These are phyloP conservation scores for Tupiocoris notatus DNA, from an alignment of 2,888 invertebrate species.

Conservation along the genomic window DNA sequence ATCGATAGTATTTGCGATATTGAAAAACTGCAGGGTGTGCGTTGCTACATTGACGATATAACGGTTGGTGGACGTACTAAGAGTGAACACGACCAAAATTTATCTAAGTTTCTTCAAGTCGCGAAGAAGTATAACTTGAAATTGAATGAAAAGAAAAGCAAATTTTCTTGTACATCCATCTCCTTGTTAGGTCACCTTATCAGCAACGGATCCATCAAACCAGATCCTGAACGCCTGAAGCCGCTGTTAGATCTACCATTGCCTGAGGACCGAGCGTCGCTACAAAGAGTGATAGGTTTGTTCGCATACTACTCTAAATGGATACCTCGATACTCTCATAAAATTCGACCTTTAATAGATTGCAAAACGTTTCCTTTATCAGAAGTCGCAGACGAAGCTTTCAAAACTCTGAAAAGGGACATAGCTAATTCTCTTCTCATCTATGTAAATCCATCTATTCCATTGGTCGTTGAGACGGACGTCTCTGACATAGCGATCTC, in stretches of 20 bases:
- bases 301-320: constrained; percentile 31
- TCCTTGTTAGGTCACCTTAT: constrained; percentile 8
- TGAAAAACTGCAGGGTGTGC: constrained; percentile 29
- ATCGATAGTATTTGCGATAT: constrained; percentile 16
- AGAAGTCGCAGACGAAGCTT: neutral
- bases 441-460: constrained; percentile 1
- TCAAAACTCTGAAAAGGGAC: constrained; percentile 21
- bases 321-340: constrained; percentile 23
- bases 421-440: neutral
- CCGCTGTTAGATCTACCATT: constrained; percentile 1
- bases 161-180: constrained; percentile 11
- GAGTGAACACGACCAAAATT: constrained; percentile 20
- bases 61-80: constrained; percentile 18
- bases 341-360: constrained; percentile 16
- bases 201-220: neutral
- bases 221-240: constrained; percentile 18
- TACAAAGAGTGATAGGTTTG: constrained; percentile 15
- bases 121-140: constrained; percentile 41
- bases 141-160: constrained; percentile 27
- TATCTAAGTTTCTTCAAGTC: constrained; percentile 1
- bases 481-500: constrained; percentile 20
- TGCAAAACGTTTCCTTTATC: constrained; percentile 5
- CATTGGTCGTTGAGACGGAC: constrained; percentile 10
- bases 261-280: neutral
- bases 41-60: constrained; percentile 34